Percentiles rank a stretch among this genome's conserved stretches.
These are phyloP conservation scores for Polia nebulosa DNA, from an alignment of 2,888 invertebrate species.

Conservation along the genomic window DNA sequence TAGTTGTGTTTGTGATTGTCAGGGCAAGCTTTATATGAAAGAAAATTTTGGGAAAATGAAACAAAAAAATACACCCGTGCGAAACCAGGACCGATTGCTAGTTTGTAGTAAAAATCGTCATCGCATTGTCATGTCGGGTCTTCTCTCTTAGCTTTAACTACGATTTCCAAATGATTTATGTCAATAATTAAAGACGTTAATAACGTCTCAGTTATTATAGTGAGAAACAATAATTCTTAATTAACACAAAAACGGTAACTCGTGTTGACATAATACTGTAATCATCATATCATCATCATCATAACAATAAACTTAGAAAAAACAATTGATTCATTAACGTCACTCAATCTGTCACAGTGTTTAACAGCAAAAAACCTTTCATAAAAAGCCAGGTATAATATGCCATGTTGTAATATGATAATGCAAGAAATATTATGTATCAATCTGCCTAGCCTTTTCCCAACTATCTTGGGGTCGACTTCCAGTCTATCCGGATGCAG, in stretches of 20 bases:
- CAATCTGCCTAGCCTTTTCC: no score
- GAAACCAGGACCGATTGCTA: no score
- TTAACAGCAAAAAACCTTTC: background rate
- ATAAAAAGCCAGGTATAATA: background rate
- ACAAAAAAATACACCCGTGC: no score
- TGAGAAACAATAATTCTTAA: background rate
- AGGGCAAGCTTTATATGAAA: no score
- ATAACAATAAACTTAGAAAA: conserved; percentile 11
- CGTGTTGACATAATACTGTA: background rate
- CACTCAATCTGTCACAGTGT: background rate
- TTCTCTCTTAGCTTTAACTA: background rate
- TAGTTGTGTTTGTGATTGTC: no score
- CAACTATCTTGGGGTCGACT: no score
- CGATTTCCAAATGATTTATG: background rate
- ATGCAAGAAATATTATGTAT: background rate
- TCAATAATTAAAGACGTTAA: background rate
- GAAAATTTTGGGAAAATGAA: no score
- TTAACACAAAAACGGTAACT: background rate
- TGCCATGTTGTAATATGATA: background rate
- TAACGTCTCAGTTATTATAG: background rate
- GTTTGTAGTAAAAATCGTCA: no score
- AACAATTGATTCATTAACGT: conserved; percentile 16
- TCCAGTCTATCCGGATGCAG: no score
- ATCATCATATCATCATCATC: background rate
- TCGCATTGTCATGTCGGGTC: no score